A percentile compares a stretch with the other conserved stretches of the same genome.
phyloP scores from a whole-genome alignment of 1,140 invertebrate species.

The Panagrolaimus sp. region DNA sequence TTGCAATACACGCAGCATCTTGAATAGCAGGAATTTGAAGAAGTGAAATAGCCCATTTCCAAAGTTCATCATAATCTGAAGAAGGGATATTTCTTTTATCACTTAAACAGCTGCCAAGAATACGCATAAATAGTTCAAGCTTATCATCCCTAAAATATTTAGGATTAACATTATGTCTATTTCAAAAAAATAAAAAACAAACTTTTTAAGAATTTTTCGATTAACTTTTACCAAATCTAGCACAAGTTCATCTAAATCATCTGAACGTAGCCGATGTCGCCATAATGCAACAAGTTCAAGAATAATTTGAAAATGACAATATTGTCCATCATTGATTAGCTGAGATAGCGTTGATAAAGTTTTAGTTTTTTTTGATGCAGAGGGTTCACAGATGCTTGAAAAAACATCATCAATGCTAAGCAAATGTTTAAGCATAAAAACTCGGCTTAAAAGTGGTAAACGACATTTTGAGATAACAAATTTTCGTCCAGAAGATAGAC shows the following conservation, averaged over 20 bases:
- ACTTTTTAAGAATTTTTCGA: background rate
- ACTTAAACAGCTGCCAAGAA: background rate
- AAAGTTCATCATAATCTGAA: background rate
- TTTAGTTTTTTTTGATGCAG: background rate
- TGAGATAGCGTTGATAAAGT: background rate
- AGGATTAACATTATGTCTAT: too few relatives aligned
- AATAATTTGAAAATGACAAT: background rate
- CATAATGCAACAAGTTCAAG: background rate
- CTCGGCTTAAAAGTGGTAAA: background rate
- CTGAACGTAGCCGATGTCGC: background rate
- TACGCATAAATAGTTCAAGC: background rate
- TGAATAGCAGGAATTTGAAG: background rate
- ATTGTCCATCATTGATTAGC: background rate
- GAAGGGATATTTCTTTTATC: background rate
- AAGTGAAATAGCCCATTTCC: background rate
- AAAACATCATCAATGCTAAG: background rate
- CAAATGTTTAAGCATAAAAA: background rate
- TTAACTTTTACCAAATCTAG: background rate
- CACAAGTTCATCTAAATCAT: background rate
- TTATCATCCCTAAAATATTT: background rate
- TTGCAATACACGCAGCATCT: background rate
- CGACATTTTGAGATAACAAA: background rate
- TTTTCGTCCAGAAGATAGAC: background rate
- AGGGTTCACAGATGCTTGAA: background rate
- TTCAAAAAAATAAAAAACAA: too few relatives aligned